phyloP scores from a whole-genome alignment of 2,113 vertebrate genomes.

The Larimichthys polyactis region DNA sequence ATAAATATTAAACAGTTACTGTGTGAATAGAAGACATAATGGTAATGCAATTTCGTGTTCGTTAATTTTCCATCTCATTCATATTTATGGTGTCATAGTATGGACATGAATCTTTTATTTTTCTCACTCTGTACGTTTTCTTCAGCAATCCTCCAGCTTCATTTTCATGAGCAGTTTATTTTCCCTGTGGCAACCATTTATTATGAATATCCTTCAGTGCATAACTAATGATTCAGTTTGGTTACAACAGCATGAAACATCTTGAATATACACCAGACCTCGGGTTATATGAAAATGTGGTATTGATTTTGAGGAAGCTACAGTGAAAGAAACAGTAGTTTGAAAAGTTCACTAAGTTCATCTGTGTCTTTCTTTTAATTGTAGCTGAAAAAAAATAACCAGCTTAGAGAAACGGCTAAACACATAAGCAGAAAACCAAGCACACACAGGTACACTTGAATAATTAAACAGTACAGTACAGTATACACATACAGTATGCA shows the following conservation, averaged over 20 bases:
- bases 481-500: neutral
- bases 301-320: neutral
- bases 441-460: neutral
- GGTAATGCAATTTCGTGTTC: neutral
- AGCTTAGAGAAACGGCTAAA: neutral
- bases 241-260: neutral
- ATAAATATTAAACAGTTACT: neutral
- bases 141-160: neutral
- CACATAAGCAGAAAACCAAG: neutral
- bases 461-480: no score
- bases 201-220: neutral
- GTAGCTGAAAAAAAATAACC: neutral
- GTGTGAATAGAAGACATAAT: neutral
- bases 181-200: slow-evolving; percentile 3
- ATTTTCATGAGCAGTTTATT: neutral
- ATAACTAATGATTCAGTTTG: neutral
- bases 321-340: neutral
- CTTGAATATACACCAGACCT: neutral
- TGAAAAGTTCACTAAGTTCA: neutral
- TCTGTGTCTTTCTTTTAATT: neutral
- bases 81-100: slow-evolving; percentile 13
- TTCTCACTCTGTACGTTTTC: slow-evolving; percentile 4
- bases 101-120: slow-evolving; percentile 19
- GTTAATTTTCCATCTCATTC: slow-evolving; percentile 29
- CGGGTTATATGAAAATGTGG: neutral